Evolutionary conservation across 2,797 vertebrate genomes (phyloP).

Genomic region (Okamejei kenojei): DNA sequence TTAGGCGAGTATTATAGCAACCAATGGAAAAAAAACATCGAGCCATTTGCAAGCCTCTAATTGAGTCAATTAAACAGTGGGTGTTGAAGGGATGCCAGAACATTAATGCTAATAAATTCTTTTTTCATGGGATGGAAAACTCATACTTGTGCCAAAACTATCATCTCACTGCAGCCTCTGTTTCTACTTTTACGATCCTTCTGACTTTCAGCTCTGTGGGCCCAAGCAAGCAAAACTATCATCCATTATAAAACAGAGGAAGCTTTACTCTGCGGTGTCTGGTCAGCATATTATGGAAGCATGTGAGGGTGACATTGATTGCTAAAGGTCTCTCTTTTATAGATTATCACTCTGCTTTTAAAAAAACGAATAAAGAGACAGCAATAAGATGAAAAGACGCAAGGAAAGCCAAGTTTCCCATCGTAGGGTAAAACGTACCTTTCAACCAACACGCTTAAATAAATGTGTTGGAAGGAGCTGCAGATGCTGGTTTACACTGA

Average conservation of each 20-base stretch:
- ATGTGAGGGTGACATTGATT: background rate
- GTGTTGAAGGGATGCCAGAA: background rate
- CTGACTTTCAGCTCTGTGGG: background rate
- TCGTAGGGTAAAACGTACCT: background rate
- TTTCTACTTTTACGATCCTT: conserved; percentile 16
- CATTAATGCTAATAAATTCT: background rate
- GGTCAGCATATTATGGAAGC: background rate
- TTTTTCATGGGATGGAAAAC: background rate
- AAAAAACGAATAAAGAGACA: background rate
- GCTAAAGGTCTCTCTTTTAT: background rate
- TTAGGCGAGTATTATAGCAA: background rate
- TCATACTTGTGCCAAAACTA: background rate
- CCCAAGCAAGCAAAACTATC: background rate
- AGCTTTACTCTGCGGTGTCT: background rate
- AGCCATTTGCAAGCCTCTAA: background rate
- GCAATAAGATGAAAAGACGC: background rate
- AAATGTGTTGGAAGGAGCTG: no score
- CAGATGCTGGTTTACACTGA: no score
- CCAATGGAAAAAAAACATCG: background rate
- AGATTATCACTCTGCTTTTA: background rate
- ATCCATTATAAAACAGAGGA: background rate
- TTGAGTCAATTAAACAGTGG: background rate
- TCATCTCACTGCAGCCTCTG: background rate
- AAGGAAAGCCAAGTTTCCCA: background rate
- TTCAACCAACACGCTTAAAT: no score